These are phyloP conservation scores for Mastacembelus armatus DNA, from an alignment of 2,797 vertebrate species.

Conservation along the genomic window DNA sequence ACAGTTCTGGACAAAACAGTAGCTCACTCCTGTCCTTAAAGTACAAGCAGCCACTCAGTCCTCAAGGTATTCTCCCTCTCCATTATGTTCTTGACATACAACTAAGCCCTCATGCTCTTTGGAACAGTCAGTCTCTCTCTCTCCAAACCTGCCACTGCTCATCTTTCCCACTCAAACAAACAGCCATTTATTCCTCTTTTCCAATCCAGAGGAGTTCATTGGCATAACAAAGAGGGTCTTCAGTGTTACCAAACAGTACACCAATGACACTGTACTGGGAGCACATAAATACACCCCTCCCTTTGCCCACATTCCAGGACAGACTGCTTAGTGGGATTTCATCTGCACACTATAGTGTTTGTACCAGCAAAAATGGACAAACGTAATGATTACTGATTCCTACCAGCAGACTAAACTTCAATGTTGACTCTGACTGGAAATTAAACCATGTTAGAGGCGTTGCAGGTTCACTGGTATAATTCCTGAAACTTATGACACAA, in stretches of 20 bases:
- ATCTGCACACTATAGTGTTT: constrained; percentile 11
- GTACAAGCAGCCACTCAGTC: constrained; percentile 39
- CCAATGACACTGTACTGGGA: constrained; percentile 69
- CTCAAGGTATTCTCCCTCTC: constrained; percentile 56
- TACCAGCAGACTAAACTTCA: not conserved
- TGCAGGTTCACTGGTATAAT: constrained; percentile 30
- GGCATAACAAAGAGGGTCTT: constrained; percentile 72
- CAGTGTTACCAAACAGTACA: constrained; percentile 69
- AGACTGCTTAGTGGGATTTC: constrained; percentile 11
- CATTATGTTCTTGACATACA: constrained; percentile 65
- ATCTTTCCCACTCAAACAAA: constrained; percentile 77
- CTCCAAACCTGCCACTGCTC: constrained; percentile 53
- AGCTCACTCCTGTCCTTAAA: constrained; percentile 24
- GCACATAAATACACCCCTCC: constrained; percentile 46
- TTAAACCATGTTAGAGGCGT: constrained; percentile 7
- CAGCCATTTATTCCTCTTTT: constrained; percentile 72
- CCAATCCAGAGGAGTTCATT: constrained; percentile 64
- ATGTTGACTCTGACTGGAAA: not conserved
- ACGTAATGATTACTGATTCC: not conserved
- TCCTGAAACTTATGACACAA: constrained; percentile 24
- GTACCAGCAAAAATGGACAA: not conserved
- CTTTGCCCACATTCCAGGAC: constrained; percentile 63
- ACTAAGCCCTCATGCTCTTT: constrained; percentile 52
- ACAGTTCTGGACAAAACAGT: constrained; percentile 12
- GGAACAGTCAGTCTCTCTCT: constrained; percentile 38